Percentiles rank a stretch among this genome's conserved stretches.
phyloP scores from a whole-genome alignment of 2,888 invertebrate species.

The Aleiodes leptofemur region DNA sequence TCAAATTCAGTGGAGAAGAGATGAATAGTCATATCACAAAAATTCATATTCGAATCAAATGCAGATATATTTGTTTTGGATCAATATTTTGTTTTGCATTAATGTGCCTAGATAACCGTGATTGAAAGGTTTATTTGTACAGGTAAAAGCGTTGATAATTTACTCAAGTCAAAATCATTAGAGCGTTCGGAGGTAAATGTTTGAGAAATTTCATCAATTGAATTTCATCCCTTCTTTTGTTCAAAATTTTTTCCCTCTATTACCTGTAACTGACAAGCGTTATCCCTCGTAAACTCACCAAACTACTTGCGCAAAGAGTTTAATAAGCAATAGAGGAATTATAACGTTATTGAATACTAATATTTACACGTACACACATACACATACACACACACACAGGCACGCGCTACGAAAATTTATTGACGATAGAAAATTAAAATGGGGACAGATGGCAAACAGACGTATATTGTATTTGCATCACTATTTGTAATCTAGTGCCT shows the following conservation, averaged over 20 bases:
- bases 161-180: not conserved
- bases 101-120: constrained; percentile 49
- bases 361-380: constrained; percentile 17
- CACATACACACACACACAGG: constrained; percentile 3
- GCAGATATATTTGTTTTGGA: constrained; percentile 21
- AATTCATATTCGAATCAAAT: constrained; percentile 2
- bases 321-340: constrained; percentile 9
- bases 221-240: too few species aligned
- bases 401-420: not conserved
- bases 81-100: not conserved
- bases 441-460: constrained; percentile 23
- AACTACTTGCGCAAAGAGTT: constrained; percentile 12
- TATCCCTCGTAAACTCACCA: not conserved
- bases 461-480: constrained; percentile 15
- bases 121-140: constrained; percentile 54
- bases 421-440: constrained; percentile 5
- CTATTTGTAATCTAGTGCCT: constrained; percentile 1
- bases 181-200: too few species aligned
- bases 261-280: too few species aligned
- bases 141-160: constrained; percentile 39
- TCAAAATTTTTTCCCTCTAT: too few species aligned
- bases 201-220: too few species aligned
- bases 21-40: not conserved
- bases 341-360: constrained; percentile 29
- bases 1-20: not conserved